phyloP scores from a whole-genome alignment of 2,113 vertebrate genomes.

The Tragelaphus buxtoni region DNA sequence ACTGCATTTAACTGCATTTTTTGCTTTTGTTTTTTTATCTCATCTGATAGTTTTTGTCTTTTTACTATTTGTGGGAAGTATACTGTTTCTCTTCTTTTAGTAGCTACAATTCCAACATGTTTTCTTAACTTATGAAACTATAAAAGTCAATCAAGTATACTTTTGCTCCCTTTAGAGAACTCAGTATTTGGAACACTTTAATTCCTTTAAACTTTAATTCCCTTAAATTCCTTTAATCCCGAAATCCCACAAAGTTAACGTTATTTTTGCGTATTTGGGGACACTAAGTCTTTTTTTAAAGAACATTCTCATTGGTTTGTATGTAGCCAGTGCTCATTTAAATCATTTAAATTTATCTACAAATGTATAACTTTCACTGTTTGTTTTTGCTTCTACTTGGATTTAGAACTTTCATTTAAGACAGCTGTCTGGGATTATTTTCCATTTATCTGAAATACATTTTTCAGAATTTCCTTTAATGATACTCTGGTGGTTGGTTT shows the following conservation, averaged over 20 bases:
- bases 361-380: background rate
- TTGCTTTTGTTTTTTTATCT: background rate
- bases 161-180: background rate
- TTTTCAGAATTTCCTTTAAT: background rate
- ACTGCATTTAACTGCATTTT: background rate
- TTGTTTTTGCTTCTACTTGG: background rate
- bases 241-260: background rate
- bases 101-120: background rate
- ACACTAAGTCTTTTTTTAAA: background rate
- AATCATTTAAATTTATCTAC: background rate
- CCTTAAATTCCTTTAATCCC: background rate
- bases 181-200: background rate
- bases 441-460: background rate
- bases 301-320: background rate
- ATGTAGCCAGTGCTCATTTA: background rate
- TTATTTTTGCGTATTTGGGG: background rate
- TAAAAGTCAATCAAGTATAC: background rate
- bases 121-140: background rate
- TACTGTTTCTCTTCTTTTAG: background rate
- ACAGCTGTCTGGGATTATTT: background rate
- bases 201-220: background rate
- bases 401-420: background rate
- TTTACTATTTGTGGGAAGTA: background rate
- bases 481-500: background rate
- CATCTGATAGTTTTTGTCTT: background rate